Conservation (phyloP, 2,888 invertebrate species). For the Perdita meconis region DNA sequence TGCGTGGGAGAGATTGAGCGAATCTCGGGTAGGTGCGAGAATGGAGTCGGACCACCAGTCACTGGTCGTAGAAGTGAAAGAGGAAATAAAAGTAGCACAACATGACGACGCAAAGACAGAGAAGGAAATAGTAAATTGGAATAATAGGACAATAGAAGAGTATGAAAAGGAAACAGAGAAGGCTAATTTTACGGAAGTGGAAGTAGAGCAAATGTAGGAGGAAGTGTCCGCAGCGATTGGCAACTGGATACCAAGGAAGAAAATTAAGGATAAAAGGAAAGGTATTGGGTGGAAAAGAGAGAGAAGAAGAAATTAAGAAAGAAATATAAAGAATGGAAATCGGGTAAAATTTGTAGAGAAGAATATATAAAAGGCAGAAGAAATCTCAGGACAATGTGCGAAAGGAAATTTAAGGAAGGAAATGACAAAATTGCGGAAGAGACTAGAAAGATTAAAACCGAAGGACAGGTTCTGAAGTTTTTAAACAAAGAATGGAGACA, state of each 20-base stretch:
- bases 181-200: too few species aligned
- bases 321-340: background rate
- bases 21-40: constrained; percentile 20
- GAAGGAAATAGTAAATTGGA: constrained; percentile 4
- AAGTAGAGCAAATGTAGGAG: background rate
- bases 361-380: constrained; percentile 9
- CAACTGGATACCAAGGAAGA: background rate
- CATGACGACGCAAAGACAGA: constrained; percentile 7
- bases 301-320: constrained; percentile 24
- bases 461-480: constrained; percentile 18
- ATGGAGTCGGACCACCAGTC: constrained; percentile 48
- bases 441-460: background rate
- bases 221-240: background rate
- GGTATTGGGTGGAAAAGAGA: background rate
- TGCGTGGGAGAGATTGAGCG: constrained; percentile 12
- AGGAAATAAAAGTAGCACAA: background rate
- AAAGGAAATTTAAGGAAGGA: background rate
- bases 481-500: constrained; percentile 17
- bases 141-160: too few species aligned
- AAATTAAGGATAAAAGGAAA: background rate
- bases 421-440: constrained; percentile 9
- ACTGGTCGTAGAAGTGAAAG: background rate
- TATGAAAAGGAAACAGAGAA: too few species aligned
- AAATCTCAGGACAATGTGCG: constrained; percentile 4
- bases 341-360: background rate